Evolutionary conservation across 2,113 vertebrate species (phyloP).

Genomic region (Cyanoramphus novaezelandiae): DNA sequence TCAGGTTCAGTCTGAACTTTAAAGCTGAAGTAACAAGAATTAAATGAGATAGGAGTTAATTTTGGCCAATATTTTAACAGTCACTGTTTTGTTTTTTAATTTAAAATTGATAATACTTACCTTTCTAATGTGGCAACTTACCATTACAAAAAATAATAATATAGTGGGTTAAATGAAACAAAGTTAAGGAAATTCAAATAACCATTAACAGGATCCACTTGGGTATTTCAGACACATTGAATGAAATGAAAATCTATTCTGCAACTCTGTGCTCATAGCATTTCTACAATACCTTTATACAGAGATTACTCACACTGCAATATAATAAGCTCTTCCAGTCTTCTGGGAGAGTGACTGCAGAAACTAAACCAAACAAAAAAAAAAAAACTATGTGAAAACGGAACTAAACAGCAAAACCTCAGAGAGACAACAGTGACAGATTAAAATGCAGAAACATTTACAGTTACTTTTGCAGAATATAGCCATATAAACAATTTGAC

Average conservation of each 20-base stretch:
- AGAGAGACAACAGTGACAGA: neutral
- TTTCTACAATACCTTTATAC: neutral
- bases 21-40: neutral
- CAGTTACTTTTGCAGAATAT: neutral
- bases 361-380: neutral
- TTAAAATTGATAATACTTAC: neutral
- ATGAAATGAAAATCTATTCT: neutral
- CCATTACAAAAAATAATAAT: neutral
- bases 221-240: neutral
- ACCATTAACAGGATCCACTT: neutral
- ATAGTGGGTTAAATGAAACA: neutral
- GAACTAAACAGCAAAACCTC: neutral
- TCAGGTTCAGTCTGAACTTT: neutral
- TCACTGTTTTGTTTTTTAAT: fast-evolving
- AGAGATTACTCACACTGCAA: neutral
- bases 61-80: neutral
- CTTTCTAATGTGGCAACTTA: neutral
- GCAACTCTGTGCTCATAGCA: neutral
- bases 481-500: neutral
- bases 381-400: neutral
- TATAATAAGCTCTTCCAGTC: neutral
- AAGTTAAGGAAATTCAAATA: neutral
- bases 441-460: neutral
- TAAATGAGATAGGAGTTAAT: neutral
- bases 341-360: neutral